Evolutionary conservation across 2,113 vertebrate genomes (phyloP).

Genomic region (Hippoglossus stenolepis): DNA sequence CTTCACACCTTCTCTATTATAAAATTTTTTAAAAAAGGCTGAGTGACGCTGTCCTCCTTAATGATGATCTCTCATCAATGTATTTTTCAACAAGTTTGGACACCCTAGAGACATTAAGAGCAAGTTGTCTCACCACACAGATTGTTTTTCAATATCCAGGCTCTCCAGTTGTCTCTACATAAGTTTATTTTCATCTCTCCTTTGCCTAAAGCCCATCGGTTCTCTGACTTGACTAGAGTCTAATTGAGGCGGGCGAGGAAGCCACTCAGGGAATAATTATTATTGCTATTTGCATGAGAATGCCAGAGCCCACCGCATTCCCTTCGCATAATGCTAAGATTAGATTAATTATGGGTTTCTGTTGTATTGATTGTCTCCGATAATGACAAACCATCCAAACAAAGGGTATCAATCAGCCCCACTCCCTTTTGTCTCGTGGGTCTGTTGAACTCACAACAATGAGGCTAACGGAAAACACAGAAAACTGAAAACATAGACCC

Average conservation of each 20-base stretch:
- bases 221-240: constrained; percentile 37
- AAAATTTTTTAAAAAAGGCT: not conserved
- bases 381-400: too few species aligned
- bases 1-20: not conserved
- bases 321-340: constrained; percentile 25
- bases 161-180: constrained; percentile 34
- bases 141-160: constrained; percentile 14
- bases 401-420: too few species aligned
- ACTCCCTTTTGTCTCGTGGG: not conserved
- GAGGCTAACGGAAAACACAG: not conserved
- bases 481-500: not conserved
- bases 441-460: constrained; percentile 16
- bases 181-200: constrained; percentile 34
- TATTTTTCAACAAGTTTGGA: constrained; percentile 23
- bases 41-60: constrained; percentile 35
- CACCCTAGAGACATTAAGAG: constrained; percentile 24
- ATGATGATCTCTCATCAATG: constrained; percentile 25
- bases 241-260: constrained; percentile 41
- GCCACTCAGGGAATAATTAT: constrained; percentile 56
- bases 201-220: constrained; percentile 30
- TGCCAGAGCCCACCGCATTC: constrained; percentile 35
- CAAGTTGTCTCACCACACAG: not conserved
- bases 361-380: constrained; percentile 45
- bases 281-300: constrained; percentile 63
- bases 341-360: constrained; percentile 48